These are phyloP conservation scores for Stegostoma tigrinum DNA, from an alignment of 2,113 vertebrate genomes.

Conservation along the genomic window DNA sequence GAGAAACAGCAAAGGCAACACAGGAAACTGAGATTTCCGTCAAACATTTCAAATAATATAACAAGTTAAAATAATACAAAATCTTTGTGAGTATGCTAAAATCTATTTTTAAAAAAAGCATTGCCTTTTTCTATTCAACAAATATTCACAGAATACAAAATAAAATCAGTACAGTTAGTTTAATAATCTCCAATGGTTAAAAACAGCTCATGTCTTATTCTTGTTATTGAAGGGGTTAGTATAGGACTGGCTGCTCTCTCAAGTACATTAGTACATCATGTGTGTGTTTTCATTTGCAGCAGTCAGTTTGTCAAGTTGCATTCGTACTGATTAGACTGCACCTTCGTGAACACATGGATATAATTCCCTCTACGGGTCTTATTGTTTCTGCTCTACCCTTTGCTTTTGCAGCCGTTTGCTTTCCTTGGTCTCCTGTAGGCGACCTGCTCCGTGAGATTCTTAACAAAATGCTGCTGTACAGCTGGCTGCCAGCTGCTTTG, in stretches of 20 bases:
- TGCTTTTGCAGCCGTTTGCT: background rate
- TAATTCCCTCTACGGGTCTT: background rate
- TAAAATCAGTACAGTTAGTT: slow-evolving; percentile 33
- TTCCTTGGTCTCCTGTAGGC: background rate
- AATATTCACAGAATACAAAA: slow-evolving; percentile 36
- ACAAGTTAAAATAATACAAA: slow-evolving; percentile 18
- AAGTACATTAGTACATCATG: background rate
- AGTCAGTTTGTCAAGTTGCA: background rate
- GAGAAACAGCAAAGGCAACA: background rate
- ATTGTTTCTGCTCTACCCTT: background rate
- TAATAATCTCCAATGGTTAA: background rate
- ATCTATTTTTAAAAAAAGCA: slow-evolving; percentile 12
- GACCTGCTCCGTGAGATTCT: too few species aligned
- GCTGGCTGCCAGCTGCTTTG: too few species aligned
- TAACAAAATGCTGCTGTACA: too few species aligned
- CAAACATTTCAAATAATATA: background rate
- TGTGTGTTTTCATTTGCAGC: background rate
- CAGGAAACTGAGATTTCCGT: background rate
- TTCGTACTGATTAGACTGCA: background rate
- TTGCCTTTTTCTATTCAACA: slow-evolving; percentile 25
- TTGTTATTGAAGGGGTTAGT: background rate
- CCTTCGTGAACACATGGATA: background rate
- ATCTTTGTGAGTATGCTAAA: slow-evolving; percentile 30
- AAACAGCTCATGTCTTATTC: background rate
- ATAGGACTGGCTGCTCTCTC: background rate